A percentile compares a stretch with the other conserved stretches of the same genome.
Evolutionary conservation across 2,797 vertebrate species (phyloP).

Genomic region (Pseudocheirus occidentalis): DNA sequence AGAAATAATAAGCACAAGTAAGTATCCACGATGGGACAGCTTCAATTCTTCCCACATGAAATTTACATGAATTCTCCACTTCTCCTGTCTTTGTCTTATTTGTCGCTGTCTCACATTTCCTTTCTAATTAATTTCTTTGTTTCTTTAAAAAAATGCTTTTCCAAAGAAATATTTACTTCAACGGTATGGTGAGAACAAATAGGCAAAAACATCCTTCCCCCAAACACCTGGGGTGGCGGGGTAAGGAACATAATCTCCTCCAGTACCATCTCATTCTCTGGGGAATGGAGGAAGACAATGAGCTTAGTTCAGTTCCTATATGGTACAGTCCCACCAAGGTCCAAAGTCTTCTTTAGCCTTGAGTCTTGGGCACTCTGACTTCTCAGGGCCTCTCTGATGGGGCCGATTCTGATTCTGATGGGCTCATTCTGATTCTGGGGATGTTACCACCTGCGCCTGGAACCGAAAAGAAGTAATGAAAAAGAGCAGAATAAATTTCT

Average conservation of each 20-base stretch:
- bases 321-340: not conserved
- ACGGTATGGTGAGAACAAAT: not conserved
- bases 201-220: not conserved
- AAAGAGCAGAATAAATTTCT: not conserved
- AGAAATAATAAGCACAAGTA: not conserved
- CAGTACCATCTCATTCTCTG: not conserved
- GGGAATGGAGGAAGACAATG: not conserved
- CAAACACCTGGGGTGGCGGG: not conserved
- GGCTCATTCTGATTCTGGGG: not conserved
- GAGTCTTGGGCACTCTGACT: not conserved
- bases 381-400: not conserved
- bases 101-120: constrained; percentile 3
- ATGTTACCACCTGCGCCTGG: not conserved
- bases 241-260: not conserved
- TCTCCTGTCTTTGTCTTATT: not conserved
- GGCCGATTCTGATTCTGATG: not conserved
- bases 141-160: not conserved
- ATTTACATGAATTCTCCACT: not conserved
- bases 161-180: not conserved
- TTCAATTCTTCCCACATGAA: not conserved
- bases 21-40: not conserved
- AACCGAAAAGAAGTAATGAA: not conserved
- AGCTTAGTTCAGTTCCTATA: not conserved
- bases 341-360: not conserved
- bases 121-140: not conserved